Conservation (phyloP, 2,797 vertebrate genomes). For the Cuniculus paca region DNA sequence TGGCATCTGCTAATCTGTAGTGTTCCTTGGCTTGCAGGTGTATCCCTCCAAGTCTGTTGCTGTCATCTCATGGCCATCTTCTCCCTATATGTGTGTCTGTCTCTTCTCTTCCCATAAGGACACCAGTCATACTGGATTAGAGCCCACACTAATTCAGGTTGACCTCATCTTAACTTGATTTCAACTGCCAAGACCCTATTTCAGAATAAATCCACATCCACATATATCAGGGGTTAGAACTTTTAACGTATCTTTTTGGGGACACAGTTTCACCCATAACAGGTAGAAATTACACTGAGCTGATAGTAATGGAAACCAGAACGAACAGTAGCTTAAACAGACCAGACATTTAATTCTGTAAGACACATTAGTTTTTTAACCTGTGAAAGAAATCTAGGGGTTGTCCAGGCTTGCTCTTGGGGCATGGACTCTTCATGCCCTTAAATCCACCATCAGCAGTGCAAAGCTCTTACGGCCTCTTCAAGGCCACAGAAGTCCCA, state of each 20-base stretch:
- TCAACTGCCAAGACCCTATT: conserved; percentile 19
- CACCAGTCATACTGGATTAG: neutral
- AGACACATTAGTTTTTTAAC: neutral
- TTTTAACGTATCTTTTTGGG: conserved; percentile 17
- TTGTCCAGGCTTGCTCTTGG: neutral
- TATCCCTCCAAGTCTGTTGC: neutral
- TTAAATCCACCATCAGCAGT: neutral
- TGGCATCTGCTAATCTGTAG: neutral
- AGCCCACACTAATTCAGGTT: neutral
- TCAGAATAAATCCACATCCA: conserved; percentile 29
- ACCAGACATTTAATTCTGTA: conserved; percentile 45
- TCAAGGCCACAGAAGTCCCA: conserved; percentile 30
- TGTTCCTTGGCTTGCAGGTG: neutral
- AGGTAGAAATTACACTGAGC: neutral
- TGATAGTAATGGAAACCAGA: conserved; percentile 51
- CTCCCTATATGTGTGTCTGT: neutral
- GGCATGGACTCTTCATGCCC: neutral
- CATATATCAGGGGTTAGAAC: neutral
- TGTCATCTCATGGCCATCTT: neutral
- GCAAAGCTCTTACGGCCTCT: neutral
- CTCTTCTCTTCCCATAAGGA: conserved; percentile 11
- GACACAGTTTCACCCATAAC: neutral
- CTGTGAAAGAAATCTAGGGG: neutral
- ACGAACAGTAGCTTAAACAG: conserved; percentile 46
- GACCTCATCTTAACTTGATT: conserved; percentile 24